phyloP scores from a whole-genome alignment of 2,113 vertebrate genomes.

The Aythya baeri region DNA sequence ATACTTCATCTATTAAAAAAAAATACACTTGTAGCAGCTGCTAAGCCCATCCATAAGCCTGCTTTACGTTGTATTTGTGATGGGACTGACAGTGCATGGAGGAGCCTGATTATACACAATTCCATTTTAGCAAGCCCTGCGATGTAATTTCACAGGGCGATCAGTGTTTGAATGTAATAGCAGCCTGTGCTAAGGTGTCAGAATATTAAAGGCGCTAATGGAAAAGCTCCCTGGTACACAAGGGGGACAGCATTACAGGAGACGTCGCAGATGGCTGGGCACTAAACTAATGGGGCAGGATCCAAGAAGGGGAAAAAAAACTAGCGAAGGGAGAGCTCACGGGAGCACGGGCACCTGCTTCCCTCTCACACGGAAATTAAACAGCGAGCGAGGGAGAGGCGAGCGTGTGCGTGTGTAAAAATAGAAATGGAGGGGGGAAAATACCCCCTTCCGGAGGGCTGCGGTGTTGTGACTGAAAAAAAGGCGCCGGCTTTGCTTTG shows the following conservation, averaged over 20 bases:
- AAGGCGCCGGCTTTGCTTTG: neutral
- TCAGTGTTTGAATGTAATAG: constrained; percentile 92
- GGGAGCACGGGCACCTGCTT: constrained; percentile 82
- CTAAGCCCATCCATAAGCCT: constrained; percentile 84
- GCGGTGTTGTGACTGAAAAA: neutral
- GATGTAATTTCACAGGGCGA: constrained; percentile 91
- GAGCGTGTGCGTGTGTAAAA: constrained; percentile 41
- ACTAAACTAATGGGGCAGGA: constrained; percentile 98
- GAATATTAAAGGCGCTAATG: constrained; percentile 99
- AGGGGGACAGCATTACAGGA: constrained; percentile 90
- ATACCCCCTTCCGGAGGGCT: neutral
- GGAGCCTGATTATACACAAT: constrained; percentile 91
- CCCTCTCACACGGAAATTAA: constrained; percentile 80
- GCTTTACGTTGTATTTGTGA: constrained; percentile 83
- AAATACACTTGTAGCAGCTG: constrained; percentile 87
- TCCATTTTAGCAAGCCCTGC: constrained; percentile 84
- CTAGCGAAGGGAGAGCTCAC: constrained; percentile 77
- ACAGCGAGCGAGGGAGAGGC: constrained; percentile 60
- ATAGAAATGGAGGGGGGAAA: constrained; percentile 27
- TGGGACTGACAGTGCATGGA: constrained; percentile 91
- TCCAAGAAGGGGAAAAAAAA: constrained; percentile 79
- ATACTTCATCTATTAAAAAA: constrained; percentile 86
- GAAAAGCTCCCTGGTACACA: constrained; percentile 98
- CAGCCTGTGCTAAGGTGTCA: constrained; percentile 92
- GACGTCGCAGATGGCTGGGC: constrained; percentile 97